These are phyloP conservation scores for Dioctria rufipes DNA, from an alignment of 2,888 invertebrate genomes.

Conservation along the genomic window DNA sequence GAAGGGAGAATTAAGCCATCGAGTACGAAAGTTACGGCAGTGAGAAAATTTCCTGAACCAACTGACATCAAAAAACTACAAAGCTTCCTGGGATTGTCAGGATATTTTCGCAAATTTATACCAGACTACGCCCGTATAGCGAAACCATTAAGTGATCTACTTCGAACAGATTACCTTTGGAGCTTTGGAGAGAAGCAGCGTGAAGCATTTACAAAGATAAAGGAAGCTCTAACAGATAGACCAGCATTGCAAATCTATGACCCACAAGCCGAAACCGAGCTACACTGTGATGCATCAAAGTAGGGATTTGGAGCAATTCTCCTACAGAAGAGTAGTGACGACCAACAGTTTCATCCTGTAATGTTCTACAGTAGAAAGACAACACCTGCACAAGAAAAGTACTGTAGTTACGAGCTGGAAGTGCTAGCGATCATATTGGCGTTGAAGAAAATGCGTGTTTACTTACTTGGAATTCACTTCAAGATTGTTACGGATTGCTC, in stretches of 20 bases:
- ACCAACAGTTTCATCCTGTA: conserved; percentile 54
- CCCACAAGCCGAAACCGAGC: conserved; percentile 57
- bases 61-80: conserved; percentile 61
- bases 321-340: conserved; percentile 57
- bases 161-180: conserved; percentile 36
- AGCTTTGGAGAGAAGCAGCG: conserved; percentile 53
- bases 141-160: conserved; percentile 2
- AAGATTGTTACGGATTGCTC: no score
- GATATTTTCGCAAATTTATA: conserved; percentile 59
- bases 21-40: conserved; percentile 19
- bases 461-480: no score
- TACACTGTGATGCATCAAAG: conserved; percentile 60
- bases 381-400: conserved; percentile 60
- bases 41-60: conserved; percentile 62
- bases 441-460: not conserved
- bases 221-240: conserved; percentile 44
- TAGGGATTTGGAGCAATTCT: conserved; percentile 60
- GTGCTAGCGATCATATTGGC: conserved; percentile 57
- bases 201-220: conserved; percentile 57
- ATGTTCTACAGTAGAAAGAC: conserved; percentile 56
- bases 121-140: conserved; percentile 60
- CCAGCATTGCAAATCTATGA: conserved; percentile 59
- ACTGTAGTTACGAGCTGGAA: conserved; percentile 64
- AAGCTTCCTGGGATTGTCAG: conserved; percentile 62
- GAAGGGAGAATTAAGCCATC: conserved; percentile 1